Evolutionary conservation across 2,888 invertebrate species (phyloP).

Genomic region (Disparrhopalites patrizii): DNA sequence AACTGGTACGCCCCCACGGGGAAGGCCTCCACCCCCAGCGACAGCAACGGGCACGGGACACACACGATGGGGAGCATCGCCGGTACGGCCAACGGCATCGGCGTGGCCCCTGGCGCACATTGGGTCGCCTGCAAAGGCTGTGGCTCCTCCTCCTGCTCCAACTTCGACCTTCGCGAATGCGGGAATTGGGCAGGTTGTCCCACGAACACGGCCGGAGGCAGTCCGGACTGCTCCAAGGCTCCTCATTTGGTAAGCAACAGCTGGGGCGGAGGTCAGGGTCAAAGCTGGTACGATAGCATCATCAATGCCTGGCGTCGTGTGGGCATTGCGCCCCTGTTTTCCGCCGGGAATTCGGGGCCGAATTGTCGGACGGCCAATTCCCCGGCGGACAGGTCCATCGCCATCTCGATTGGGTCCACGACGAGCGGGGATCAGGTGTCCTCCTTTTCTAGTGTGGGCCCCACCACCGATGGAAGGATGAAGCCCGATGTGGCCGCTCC

Average conservation of each 20-base stretch:
- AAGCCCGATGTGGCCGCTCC: conserved; percentile 22
- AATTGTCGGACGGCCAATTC: conserved; percentile 16
- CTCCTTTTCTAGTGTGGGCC: conserved; percentile 15
- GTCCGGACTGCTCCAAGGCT: conserved; percentile 14
- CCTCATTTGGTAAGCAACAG: conserved; percentile 20
- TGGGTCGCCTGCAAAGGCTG: conserved; percentile 18
- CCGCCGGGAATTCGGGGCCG: conserved; percentile 19
- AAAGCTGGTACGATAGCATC: background rate
- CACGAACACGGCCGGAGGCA: background rate
- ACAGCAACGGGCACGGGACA: background rate
- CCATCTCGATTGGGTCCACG: conserved; percentile 17
- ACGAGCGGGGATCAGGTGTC: background rate
- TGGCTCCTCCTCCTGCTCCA: background rate
- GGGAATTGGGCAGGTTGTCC: conserved; percentile 14
- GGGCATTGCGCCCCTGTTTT: conserved; percentile 9
- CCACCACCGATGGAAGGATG: background rate
- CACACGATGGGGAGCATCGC: conserved; percentile 9
- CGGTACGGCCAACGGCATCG: conserved; percentile 6
- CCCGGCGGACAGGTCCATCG: conserved; percentile 1
- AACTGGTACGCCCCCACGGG: conserved; percentile 11
- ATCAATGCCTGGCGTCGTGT: conserved; percentile 13
- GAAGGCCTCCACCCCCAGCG: background rate
- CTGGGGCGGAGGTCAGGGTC: conserved; percentile 19
- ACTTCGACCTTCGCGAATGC: background rate
- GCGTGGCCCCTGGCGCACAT: conserved; percentile 16